Base-by-base conservation (phyloP, 2,888 invertebrate species). In the Keiferia lycopersicella region DNA sequence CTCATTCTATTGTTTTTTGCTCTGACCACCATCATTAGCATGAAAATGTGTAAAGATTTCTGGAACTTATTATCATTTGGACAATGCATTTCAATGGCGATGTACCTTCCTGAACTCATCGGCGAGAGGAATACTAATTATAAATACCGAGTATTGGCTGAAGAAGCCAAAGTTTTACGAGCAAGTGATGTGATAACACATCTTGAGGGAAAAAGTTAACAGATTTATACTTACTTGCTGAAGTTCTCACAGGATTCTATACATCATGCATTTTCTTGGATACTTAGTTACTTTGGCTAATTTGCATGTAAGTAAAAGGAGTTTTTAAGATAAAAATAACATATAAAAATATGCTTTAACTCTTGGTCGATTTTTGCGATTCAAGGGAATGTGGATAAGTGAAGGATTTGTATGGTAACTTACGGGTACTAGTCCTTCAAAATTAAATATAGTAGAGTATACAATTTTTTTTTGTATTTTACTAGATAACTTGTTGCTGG, bases 81-180 rank as follows among this genome's bases (percentile, higher is more conserved):
- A 78, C 77, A 80, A 78, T 77, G 78, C 72, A 69, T 76, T 73
- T 70, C 66, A 61, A 69, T 65, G 67, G 67, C 67, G 66, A 66
- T 68, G 69, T 64, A 68, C 70, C 72, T 72, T 74, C 70, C 67
- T 69, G 73, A 79, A 76, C 79, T 77, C 67, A 75, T 76, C 74
- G 75, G 73, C 74, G 73, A 73, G 68, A 48, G 67, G 75, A 79
- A 81, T 79, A 80, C 68, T 68, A 80, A 81, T 79, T 79, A 83
- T 82, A 79, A 75, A 78, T 81, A 77, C 73, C 68, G 71, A 65
- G 74, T 73, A 76, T 60, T 62, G 38, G 51, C 51, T 8, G 39
- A 26, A 48, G 60, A 63, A 62, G 58, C 64, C 73, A 76, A 72
- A 73, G 63, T 66, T 68, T 64, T 64, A 39, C 61, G 18, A 69